phyloP scores from a whole-genome alignment of 2,797 vertebrate species.

The Catamblyrhynchus diadema region DNA sequence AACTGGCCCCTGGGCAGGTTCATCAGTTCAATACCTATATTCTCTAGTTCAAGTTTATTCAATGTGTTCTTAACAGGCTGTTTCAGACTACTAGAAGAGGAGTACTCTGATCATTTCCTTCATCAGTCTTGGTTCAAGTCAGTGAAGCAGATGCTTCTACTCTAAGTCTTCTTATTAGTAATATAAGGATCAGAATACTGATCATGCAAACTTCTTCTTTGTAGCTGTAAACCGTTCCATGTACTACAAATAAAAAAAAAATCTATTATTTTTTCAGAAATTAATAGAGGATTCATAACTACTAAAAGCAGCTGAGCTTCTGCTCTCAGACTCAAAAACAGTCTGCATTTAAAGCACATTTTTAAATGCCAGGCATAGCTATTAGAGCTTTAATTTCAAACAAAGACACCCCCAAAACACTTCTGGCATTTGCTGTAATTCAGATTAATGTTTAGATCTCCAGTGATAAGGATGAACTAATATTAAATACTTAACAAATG shows the following conservation, averaged over 20 bases:
- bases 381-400: not conserved
- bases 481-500: not conserved
- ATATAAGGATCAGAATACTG: not conserved
- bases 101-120: not conserved
- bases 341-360: not conserved
- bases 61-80: not conserved
- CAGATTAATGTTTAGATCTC: not conserved
- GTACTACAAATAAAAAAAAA: slow-evolving; percentile 78
- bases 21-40: not conserved
- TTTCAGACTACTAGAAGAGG: not conserved
- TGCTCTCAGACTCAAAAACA: not conserved
- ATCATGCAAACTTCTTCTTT: slow-evolving; percentile 95
- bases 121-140: not conserved
- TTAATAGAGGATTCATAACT: not conserved
- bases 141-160: not conserved
- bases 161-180: not conserved
- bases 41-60: slow-evolving; percentile 51
- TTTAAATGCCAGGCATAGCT: not conserved
- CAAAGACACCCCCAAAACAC: rapidly evolving
- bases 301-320: not conserved
- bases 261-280: not conserved
- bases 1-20: slow-evolving; percentile 41
- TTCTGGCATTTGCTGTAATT: not conserved
- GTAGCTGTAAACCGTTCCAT: slow-evolving; percentile 98
- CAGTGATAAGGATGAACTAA: not conserved